These are phyloP conservation scores for Mesopsocus fuscifrons DNA, from an alignment of 2,888 invertebrate genomes.

Conservation along the genomic window DNA sequence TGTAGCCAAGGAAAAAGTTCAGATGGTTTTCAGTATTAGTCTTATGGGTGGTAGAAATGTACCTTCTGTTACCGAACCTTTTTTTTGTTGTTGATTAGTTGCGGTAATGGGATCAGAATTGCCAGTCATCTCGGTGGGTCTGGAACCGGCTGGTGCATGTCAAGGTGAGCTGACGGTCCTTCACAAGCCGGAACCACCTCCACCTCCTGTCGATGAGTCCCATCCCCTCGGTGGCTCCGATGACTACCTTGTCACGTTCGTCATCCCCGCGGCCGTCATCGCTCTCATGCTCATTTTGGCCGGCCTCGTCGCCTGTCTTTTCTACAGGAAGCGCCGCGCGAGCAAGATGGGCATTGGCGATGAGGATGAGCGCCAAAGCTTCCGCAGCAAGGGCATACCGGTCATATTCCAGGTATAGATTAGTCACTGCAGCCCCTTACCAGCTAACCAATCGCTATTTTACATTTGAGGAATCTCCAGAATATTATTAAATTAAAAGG, in stretches of 20 bases:
- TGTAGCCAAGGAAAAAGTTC: too few relatives aligned
- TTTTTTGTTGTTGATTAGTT: too few relatives aligned
- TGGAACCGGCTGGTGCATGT: constrained; percentile 40
- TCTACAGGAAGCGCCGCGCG: constrained; percentile 60
- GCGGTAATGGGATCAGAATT: constrained; percentile 51
- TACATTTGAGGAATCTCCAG: too few relatives aligned
- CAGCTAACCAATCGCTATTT: too few relatives aligned
- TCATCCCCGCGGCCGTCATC: constrained; percentile 77
- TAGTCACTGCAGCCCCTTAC: too few relatives aligned
- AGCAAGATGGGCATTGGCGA: constrained; percentile 63
- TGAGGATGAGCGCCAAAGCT: constrained; percentile 65
- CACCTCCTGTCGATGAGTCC: constrained; percentile 22
- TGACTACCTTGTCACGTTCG: constrained; percentile 45
- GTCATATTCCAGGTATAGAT: constrained; percentile 67
- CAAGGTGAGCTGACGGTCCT: constrained; percentile 28
- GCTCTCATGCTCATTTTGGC: constrained; percentile 74
- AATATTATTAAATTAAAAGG: too few relatives aligned
- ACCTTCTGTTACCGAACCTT: too few relatives aligned
- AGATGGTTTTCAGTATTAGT: too few relatives aligned
- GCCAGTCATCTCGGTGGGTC: constrained; percentile 41
- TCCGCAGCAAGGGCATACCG: constrained; percentile 71
- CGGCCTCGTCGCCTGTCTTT: constrained; percentile 67
- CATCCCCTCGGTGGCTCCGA: constrained; percentile 22
- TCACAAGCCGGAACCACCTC: constrained; percentile 22
- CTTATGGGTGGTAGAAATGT: too few relatives aligned